Conservation (phyloP, 2,113 vertebrate genomes). For the Henicopernis longicauda region DNA sequence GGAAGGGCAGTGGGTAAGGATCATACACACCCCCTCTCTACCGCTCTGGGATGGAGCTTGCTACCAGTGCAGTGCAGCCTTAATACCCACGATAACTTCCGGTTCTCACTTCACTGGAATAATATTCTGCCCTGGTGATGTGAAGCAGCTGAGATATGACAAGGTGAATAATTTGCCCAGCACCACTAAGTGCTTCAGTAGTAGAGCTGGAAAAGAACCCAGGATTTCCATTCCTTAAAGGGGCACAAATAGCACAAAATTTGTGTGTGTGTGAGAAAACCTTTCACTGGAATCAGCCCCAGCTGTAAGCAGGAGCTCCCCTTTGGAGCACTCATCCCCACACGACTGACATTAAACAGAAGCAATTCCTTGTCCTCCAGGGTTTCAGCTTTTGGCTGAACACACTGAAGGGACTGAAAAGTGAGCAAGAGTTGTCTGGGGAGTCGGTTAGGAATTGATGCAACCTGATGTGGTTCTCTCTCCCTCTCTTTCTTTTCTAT, state of each 20-base stretch:
- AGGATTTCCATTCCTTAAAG: background rate
- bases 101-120: background rate
- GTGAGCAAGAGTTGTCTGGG: background rate
- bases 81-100: background rate
- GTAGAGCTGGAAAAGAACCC: background rate
- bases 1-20: background rate
- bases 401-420: background rate
- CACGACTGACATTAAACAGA: background rate
- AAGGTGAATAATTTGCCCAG: background rate
- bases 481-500: background rate
- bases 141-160: background rate
- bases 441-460: background rate
- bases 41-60: background rate
- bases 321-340: background rate
- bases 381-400: conserved; percentile 7
- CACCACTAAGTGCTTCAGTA: background rate
- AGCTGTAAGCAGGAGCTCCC: background rate
- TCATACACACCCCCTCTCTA: too few relatives aligned
- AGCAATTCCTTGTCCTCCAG: background rate
- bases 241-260: background rate
- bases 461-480: background rate
- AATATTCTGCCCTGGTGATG: background rate
- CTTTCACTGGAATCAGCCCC: background rate
- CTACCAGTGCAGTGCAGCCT: background rate
- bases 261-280: background rate